These are phyloP conservation scores for Elachura formosa DNA, from an alignment of 2,113 vertebrate genomes.

Conservation along the genomic window DNA sequence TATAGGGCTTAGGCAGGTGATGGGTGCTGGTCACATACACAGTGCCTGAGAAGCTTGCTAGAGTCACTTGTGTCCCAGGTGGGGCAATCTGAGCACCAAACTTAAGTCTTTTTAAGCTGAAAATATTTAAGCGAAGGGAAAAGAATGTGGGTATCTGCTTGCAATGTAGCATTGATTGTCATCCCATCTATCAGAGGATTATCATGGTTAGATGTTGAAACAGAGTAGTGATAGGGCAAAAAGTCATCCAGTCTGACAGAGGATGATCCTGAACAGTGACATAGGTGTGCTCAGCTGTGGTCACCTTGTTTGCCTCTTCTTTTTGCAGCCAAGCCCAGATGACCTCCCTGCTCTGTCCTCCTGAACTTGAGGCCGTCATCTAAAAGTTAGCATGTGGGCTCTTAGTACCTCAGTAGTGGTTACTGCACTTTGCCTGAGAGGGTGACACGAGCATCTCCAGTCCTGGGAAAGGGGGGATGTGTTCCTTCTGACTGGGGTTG, in stretches of 20 bases:
- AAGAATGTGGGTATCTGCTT: background rate
- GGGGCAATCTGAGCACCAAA: background rate
- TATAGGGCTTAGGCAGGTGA: background rate
- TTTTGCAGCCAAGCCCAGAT: background rate
- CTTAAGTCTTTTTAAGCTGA: background rate
- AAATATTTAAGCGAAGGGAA: background rate
- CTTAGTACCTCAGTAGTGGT: background rate
- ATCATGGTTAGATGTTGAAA: background rate
- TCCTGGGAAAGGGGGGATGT: no score
- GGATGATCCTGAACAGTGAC: background rate
- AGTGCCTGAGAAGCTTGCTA: background rate
- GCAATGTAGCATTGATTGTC: background rate
- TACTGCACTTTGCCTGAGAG: background rate
- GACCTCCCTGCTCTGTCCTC: background rate
- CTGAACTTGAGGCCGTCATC: background rate
- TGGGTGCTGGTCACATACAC: fast-evolving
- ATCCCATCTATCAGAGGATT: background rate
- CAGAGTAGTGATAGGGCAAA: background rate
- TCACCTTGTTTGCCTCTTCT: background rate
- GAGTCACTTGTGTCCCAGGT: background rate
- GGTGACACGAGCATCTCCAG: background rate
- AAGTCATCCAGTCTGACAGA: background rate
- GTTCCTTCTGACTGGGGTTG: background rate
- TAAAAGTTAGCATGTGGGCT: background rate
- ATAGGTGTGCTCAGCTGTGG: background rate